A percentile compares a stretch with the other conserved stretches of the same genome.
Evolutionary conservation across 2,888 invertebrate species (phyloP).

Genomic region (Rhaphigaster nebulosa): DNA sequence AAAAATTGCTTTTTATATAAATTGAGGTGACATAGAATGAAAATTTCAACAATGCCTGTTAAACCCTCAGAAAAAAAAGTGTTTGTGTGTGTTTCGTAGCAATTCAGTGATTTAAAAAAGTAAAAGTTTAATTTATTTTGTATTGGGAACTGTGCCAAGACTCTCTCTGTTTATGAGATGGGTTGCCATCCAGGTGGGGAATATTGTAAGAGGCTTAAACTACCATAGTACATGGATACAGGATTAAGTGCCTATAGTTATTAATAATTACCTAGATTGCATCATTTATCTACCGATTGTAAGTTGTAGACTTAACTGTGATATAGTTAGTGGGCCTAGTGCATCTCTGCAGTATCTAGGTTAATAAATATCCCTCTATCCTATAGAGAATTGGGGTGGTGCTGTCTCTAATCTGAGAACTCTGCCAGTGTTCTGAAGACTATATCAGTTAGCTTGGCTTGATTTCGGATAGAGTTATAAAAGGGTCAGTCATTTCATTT

Average conservation of each 20-base stretch:
- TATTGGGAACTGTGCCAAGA: neutral
- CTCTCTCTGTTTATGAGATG: neutral
- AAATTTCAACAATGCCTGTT: neutral
- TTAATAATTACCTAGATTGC: neutral
- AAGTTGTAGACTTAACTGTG: neutral
- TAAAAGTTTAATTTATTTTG: neutral
- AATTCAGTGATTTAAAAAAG: neutral
- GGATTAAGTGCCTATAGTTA: neutral
- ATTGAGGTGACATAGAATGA: too few relatives aligned
- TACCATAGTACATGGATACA: neutral
- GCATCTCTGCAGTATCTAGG: neutral
- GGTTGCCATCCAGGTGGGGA: neutral
- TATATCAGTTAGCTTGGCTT: too few relatives aligned
- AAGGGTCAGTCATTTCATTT: too few relatives aligned
- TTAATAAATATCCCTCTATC: neutral
- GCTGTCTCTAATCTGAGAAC: neutral
- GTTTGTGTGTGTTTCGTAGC: neutral
- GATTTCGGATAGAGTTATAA: too few relatives aligned
- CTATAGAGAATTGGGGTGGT: neutral
- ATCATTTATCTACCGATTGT: neutral
- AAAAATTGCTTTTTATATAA: neutral
- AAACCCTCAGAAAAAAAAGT: neutral
- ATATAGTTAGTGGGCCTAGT: neutral
- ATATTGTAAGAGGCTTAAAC: neutral
- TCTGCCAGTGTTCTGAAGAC: too few relatives aligned